phyloP scores from a whole-genome alignment of 2,888 invertebrate species.

The Pollenia angustigena region DNA sequence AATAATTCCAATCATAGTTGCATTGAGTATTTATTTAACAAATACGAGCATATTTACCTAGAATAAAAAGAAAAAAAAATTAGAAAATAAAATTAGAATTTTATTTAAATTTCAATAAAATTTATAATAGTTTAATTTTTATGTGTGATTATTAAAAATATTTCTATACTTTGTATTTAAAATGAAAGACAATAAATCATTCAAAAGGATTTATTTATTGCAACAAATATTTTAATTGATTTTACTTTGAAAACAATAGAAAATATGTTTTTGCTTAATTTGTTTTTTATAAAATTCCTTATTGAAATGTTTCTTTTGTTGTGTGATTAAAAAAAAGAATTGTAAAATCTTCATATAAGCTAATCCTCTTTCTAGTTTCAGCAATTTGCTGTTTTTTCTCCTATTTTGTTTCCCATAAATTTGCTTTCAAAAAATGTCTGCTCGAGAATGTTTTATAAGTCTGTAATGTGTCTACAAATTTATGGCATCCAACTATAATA shows the following conservation, averaged over 20 bases:
- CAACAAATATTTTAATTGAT: slow-evolving; percentile 45
- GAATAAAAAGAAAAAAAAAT: slow-evolving; percentile 8
- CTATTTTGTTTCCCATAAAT: background rate
- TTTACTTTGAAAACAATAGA: slow-evolving; percentile 19
- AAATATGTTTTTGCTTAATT: background rate
- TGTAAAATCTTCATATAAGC: background rate
- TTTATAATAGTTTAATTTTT: background rate
- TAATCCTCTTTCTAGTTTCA: background rate
- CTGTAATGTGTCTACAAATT: slow-evolving; percentile 71
- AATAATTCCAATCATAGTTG: slow-evolving; percentile 4
- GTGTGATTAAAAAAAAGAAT: background rate
- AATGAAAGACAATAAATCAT: slow-evolving; percentile 5
- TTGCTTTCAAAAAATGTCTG: slow-evolving; percentile 1
- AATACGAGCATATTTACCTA: slow-evolving; percentile 47
- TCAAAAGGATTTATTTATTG: slow-evolving; percentile 41
- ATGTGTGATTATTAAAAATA: no score
- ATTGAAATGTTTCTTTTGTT: background rate
- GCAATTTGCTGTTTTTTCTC: background rate
- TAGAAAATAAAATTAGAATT: background rate
- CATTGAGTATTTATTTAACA: background rate
- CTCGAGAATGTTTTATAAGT: slow-evolving; percentile 52
- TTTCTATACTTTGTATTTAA: background rate
- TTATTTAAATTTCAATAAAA: background rate
- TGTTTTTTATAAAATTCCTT: background rate
- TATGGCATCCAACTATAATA: slow-evolving; percentile 28